Conservation (phyloP, 2,797 vertebrate species). For the Carcharodon carcharias region DNA sequence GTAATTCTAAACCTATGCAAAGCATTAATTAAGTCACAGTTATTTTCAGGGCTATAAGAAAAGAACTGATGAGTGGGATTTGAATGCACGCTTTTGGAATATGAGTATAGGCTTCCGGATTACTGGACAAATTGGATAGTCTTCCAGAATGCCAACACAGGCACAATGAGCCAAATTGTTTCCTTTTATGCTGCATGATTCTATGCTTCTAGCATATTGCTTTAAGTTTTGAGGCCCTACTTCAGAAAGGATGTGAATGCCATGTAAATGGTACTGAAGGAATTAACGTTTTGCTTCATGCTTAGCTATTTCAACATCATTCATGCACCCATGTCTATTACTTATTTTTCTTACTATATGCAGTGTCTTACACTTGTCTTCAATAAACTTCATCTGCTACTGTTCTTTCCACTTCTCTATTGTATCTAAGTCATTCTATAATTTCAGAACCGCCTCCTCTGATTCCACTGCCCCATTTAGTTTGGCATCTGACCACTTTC, state of each 20-base stretch:
- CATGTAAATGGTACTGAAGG: neutral
- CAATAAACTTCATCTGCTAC: too few relatives aligned
- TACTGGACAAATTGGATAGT: neutral
- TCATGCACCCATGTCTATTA: neutral
- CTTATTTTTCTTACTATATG: neutral
- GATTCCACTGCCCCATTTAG: too few relatives aligned
- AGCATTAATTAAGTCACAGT: neutral
- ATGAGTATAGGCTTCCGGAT: too few relatives aligned
- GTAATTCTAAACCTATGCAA: neutral
- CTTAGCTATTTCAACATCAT: neutral
- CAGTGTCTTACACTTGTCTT: too few relatives aligned
- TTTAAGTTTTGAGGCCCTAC: neutral
- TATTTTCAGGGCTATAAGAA: neutral
- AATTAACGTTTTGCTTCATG: neutral
- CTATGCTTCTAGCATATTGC: neutral
- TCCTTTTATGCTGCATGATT: neutral
- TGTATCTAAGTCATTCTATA: too few relatives aligned
- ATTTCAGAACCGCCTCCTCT: too few relatives aligned
- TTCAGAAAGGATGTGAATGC: neutral
- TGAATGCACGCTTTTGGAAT: too few relatives aligned
- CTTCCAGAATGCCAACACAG: neutral
- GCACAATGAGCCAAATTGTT: neutral
- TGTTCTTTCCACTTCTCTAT: too few relatives aligned
- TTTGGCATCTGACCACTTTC: too few relatives aligned
- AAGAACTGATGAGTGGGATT: neutral